A percentile compares a stretch with the other conserved stretches of the same genome.
Evolutionary conservation across 2,113 vertebrate species (phyloP).

Genomic region (Callospermophilus lateralis): DNA sequence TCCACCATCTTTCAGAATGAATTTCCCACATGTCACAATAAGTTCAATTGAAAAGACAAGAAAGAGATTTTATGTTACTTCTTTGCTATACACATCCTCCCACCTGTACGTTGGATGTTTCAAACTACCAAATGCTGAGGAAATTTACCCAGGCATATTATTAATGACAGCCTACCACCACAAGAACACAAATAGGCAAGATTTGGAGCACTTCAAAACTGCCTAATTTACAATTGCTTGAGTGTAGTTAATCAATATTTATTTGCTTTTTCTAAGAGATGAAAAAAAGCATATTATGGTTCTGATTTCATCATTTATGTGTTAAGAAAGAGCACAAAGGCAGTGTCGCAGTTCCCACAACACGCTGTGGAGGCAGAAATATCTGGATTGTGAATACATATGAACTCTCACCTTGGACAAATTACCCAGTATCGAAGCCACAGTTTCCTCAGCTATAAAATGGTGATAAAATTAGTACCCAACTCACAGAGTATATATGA

Average conservation of each 20-base stretch:
- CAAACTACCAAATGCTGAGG: constrained; percentile 63
- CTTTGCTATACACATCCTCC: constrained; percentile 73
- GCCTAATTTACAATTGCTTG: constrained; percentile 77
- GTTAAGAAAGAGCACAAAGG: constrained; percentile 69
- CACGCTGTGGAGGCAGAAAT: constrained; percentile 46
- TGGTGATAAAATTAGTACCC: neutral
- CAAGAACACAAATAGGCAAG: constrained; percentile 71
- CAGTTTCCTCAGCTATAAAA: constrained; percentile 27
- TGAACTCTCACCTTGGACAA: constrained; percentile 38
- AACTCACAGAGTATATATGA: neutral
- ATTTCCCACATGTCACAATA: constrained; percentile 66
- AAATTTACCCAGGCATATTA: constrained; percentile 72
- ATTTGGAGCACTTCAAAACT: constrained; percentile 75
- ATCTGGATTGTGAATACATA: constrained; percentile 54
- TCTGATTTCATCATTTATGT: constrained; percentile 80
- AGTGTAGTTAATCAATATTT: constrained; percentile 80
- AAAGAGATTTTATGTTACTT: constrained; percentile 72
- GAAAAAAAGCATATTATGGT: constrained; percentile 60
- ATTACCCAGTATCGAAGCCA: constrained; percentile 4
- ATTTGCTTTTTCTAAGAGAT: constrained; percentile 70
- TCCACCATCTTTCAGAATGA: constrained; percentile 74
- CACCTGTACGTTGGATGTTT: constrained; percentile 80
- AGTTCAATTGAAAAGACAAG: constrained; percentile 78
- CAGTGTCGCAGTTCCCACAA: neutral
- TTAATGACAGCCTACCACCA: constrained; percentile 68